phyloP scores from a whole-genome alignment of 2,888 invertebrate genomes.

The Patella pellucida region DNA sequence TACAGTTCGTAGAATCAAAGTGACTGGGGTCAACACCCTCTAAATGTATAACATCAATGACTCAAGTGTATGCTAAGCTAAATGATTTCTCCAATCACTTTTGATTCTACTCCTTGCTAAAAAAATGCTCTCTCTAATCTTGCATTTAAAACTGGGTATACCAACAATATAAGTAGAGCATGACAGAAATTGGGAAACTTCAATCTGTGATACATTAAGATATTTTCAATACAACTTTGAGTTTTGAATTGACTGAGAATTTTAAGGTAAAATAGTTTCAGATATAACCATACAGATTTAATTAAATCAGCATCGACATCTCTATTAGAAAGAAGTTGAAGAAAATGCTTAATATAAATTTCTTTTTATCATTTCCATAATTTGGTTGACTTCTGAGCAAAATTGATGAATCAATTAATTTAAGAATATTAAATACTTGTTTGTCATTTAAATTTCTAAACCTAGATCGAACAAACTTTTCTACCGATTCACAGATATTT shows the following conservation, averaged over 20 bases:
- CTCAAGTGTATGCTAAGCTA: background rate
- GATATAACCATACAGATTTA: no score
- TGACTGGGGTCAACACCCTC: background rate
- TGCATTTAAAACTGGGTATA: background rate
- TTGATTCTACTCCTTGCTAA: background rate
- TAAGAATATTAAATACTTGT: no score
- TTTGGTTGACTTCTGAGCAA: no score
- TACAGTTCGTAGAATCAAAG: background rate
- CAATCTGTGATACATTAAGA: no score
- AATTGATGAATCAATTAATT: background rate
- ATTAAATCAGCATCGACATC: no score
- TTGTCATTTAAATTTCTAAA: background rate
- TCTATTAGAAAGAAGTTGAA: no score
- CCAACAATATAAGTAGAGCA: background rate
- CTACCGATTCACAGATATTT: background rate
- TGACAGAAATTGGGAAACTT: background rate
- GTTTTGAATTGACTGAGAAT: no score
- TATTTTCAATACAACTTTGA: fast-evolving
- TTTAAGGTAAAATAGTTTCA: no score
- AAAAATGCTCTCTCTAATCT: background rate
- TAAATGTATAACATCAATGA: background rate
- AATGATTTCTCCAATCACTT: background rate
- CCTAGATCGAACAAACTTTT: background rate
- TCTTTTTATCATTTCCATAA: no score
- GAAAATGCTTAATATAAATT: no score